Percentiles rank a stretch among this genome's conserved stretches.
Evolutionary conservation across 2,797 vertebrate genomes (phyloP).

Genomic region (Gambelia wislizenii): DNA sequence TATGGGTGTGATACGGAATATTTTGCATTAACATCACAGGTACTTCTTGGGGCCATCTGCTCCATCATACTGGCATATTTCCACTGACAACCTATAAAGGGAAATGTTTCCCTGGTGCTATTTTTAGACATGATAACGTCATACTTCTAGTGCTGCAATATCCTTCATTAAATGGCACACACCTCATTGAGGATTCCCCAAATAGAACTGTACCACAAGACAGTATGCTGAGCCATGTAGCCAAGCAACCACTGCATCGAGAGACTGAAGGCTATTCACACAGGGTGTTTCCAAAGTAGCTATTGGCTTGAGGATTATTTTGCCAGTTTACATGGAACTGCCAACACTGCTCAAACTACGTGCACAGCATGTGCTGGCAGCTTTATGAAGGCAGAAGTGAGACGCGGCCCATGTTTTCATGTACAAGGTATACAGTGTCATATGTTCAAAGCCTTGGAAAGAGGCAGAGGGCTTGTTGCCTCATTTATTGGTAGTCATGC

Average conservation of each 20-base stretch:
- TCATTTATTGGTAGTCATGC: background rate
- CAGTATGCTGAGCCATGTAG: background rate
- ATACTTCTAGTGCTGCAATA: constrained; percentile 50
- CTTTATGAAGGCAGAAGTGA: background rate
- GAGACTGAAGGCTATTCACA: constrained; percentile 18
- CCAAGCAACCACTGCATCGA: background rate
- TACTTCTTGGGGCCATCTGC: background rate
- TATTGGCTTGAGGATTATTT: constrained; percentile 6
- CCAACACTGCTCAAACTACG: constrained; percentile 16
- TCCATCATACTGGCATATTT: background rate
- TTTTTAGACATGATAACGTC: constrained; percentile 23
- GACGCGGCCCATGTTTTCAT: background rate
- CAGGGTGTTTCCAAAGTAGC: constrained; percentile 12
- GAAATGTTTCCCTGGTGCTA: constrained; percentile 15
- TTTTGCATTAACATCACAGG: background rate
- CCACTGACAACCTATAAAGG: background rate
- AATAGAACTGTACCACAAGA: constrained; percentile 32
- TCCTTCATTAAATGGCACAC: constrained; percentile 45
- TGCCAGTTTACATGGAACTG: constrained; percentile 9
- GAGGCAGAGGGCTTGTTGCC: background rate
- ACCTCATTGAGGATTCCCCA: constrained; percentile 36
- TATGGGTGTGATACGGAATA: background rate
- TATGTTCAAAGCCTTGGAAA: background rate
- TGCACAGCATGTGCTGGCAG: constrained; percentile 30
- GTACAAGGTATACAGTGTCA: background rate